These are phyloP conservation scores for Sebastes schlegelii DNA, from an alignment of 2,113 vertebrate species.

Conservation along the genomic window DNA sequence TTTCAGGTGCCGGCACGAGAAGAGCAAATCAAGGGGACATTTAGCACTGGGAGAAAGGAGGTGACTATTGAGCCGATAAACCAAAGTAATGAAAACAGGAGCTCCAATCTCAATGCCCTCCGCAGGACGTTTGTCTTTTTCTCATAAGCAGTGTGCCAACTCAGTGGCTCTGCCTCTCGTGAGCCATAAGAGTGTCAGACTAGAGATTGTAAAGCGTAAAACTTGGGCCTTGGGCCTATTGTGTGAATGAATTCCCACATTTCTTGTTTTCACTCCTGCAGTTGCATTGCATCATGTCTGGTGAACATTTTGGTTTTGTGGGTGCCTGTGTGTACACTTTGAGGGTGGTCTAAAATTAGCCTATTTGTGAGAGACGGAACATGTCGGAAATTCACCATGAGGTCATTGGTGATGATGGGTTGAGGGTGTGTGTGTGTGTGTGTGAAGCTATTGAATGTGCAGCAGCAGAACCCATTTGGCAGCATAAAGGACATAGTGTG, in stretches of 20 bases:
- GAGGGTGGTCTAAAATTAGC: constrained; percentile 69
- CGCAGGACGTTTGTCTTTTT: constrained; percentile 92
- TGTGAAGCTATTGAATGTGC: constrained; percentile 39
- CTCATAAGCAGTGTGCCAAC: constrained; percentile 90
- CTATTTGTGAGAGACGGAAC: constrained; percentile 45
- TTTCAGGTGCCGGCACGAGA: constrained; percentile 74
- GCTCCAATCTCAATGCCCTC: constrained; percentile 88
- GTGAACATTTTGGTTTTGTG: constrained; percentile 58
- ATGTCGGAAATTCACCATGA: constrained; percentile 58
- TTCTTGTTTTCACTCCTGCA: constrained; percentile 38
- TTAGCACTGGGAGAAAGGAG: constrained; percentile 84
- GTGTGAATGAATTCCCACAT: constrained; percentile 62
- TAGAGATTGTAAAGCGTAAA: constrained; percentile 86
- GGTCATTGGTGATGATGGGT: constrained; percentile 62
- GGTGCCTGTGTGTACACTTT: constrained; percentile 52
- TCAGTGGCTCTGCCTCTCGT: constrained; percentile 83
- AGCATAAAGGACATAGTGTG: constrained; percentile 33
- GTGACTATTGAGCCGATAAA: constrained; percentile 89
- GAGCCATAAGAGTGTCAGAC: constrained; percentile 90
- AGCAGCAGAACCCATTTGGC: constrained; percentile 60
- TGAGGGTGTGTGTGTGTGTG: constrained; percentile 45
- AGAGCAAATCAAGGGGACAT: constrained; percentile 85
- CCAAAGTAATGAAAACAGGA: constrained; percentile 91
- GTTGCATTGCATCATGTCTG: constrained; percentile 43
- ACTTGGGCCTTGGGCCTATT: constrained; percentile 66